Evolutionary conservation across 1,140 invertebrate genomes (phyloP).

Genomic region (Nasonia vitripennis): DNA sequence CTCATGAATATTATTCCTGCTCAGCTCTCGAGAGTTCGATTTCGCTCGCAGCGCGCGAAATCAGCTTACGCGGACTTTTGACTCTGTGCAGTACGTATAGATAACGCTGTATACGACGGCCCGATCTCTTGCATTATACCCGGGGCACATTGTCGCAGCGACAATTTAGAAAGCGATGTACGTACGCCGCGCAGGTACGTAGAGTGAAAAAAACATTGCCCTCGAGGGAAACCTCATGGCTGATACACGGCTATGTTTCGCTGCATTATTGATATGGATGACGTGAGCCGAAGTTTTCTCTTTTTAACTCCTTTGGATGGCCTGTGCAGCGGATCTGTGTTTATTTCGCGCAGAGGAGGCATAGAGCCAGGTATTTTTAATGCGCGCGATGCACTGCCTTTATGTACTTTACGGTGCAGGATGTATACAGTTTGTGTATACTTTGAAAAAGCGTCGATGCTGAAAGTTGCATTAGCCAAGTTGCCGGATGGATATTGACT

Average conservation of each 20-base stretch:
- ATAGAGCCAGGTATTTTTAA: not conserved
- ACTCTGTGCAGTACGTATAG: not conserved
- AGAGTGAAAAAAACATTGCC: not conserved
- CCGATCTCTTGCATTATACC: not conserved
- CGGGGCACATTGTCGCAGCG: not conserved
- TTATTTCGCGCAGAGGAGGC: not conserved
- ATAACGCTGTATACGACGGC: conserved; percentile 26
- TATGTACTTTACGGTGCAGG: not conserved
- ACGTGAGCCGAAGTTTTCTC: not conserved
- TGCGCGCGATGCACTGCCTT: not conserved
- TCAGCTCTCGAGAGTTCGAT: conserved; percentile 1
- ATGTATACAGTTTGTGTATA: not conserved
- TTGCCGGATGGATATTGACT: not conserved
- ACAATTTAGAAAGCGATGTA: not conserved
- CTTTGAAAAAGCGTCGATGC: not conserved
- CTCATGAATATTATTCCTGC: not conserved
- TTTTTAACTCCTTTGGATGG: not conserved
- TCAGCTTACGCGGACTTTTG: conserved; percentile 23
- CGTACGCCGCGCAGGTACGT: not conserved
- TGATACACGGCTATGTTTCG: not conserved
- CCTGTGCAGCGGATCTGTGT: not conserved
- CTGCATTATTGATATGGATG: conserved; percentile 11
- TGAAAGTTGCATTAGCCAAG: not conserved
- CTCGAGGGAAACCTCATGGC: not conserved
- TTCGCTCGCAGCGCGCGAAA: not conserved